phyloP scores from a whole-genome alignment of 2,797 vertebrate genomes.

The Anableps anableps region DNA sequence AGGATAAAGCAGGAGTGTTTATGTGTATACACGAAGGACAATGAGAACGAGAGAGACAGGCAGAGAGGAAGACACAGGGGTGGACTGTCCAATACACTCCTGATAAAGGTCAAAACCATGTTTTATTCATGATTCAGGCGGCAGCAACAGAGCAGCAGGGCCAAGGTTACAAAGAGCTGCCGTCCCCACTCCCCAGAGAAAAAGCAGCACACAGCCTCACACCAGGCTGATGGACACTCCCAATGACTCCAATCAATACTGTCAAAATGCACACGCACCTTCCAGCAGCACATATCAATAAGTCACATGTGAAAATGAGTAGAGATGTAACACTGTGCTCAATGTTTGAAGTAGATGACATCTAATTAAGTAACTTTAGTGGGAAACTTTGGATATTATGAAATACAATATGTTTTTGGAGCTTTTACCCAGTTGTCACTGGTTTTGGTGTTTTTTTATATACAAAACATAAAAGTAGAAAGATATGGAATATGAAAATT shows the following conservation, averaged over 20 bases:
- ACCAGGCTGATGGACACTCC: conserved; percentile 56
- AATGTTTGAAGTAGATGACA: conserved; percentile 17
- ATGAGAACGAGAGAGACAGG: conserved; percentile 53
- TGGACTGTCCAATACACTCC: conserved; percentile 81
- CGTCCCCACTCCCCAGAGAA: conserved; percentile 68
- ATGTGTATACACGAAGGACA: conserved; percentile 64
- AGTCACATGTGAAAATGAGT: conserved; percentile 37
- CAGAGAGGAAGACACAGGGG: conserved; percentile 65
- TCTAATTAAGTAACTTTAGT: not conserved
- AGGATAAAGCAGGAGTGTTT: conserved; percentile 49
- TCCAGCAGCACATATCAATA: conserved; percentile 48
- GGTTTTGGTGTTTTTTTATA: not conserved
- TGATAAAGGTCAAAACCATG: conserved; percentile 84
- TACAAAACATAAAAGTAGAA: not conserved
- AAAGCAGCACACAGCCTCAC: conserved; percentile 54
- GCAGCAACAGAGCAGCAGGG: conserved; percentile 69
- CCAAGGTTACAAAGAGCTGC: conserved; percentile 81
- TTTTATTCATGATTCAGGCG: conserved; percentile 81
- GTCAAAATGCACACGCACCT: conserved; percentile 51
- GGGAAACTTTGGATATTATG: not conserved
- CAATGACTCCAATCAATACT: conserved; percentile 64
- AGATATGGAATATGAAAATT: not conserved
- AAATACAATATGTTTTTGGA: not conserved
- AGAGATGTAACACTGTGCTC: conserved; percentile 6
- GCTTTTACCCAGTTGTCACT: not conserved